Percentiles rank a stretch among this genome's conserved stretches.
These are phyloP conservation scores for Caenorhabditis sinica DNA, from an alignment of 2,888 invertebrate species.

Conservation along the genomic window DNA sequence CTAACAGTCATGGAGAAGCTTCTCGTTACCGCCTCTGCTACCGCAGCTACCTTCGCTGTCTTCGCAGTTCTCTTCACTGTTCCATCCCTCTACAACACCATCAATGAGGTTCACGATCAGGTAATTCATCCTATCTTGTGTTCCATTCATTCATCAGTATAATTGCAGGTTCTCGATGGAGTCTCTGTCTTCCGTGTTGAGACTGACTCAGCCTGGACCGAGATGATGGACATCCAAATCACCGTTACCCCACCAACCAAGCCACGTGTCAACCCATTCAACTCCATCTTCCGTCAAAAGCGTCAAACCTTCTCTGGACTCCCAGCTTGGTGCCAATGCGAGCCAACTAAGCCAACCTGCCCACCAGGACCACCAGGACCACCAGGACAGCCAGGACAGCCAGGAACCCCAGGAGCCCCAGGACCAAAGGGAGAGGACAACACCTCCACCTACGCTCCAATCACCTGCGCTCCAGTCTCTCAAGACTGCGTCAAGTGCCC, in stretches of 20 bases:
- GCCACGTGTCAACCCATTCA: slow-evolving; percentile 77
- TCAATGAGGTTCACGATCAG: slow-evolving; percentile 78
- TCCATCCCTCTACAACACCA: slow-evolving; percentile 79
- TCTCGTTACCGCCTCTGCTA: slow-evolving; percentile 64
- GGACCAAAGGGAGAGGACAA: slow-evolving; percentile 77
- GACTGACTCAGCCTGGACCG: slow-evolving; percentile 81
- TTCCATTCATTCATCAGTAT: not conserved
- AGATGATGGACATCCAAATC: slow-evolving; percentile 82
- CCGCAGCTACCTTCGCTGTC: slow-evolving; percentile 54
- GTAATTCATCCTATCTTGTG: slow-evolving; percentile 28
- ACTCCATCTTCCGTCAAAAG: slow-evolving; percentile 82
- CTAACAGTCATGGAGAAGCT: slow-evolving; percentile 73
- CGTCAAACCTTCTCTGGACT: slow-evolving; percentile 77
- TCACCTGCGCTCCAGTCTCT: slow-evolving; percentile 74
- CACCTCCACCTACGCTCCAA: slow-evolving; percentile 72
- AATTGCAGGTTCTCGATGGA: slow-evolving; percentile 70
- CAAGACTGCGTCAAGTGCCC: slow-evolving; percentile 78
- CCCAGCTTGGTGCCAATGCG: slow-evolving; percentile 82
- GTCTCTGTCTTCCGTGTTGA: slow-evolving; percentile 81
- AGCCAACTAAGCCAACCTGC: slow-evolving; percentile 79
- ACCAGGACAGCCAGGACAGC: slow-evolving; percentile 74
- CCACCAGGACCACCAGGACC: slow-evolving; percentile 77
- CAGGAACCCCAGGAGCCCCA: slow-evolving; percentile 69
- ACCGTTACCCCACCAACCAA: slow-evolving; percentile 80
- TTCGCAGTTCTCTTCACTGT: slow-evolving; percentile 72